Evolutionary conservation across 2,797 vertebrate genomes (phyloP).

Genomic region (Lepilemur ruficaudatus): DNA sequence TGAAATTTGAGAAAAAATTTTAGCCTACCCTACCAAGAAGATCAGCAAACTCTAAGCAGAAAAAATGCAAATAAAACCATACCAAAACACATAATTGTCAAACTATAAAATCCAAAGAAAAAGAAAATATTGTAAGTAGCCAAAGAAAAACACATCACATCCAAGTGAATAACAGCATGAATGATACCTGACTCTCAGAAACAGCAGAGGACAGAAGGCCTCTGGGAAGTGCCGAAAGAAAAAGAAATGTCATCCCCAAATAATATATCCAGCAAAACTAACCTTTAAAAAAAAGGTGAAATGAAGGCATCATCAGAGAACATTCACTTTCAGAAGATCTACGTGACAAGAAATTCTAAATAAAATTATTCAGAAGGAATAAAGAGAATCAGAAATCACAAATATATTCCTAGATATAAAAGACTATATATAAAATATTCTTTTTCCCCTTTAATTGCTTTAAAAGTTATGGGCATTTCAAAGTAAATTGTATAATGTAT

Average conservation of each 20-base stretch:
- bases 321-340: neutral
- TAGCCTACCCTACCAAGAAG: neutral
- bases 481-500: neutral
- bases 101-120: neutral
- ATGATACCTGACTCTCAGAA: neutral
- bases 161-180: neutral
- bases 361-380: too few species aligned
- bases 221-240: neutral
- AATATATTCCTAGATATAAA: neutral
- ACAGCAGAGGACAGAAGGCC: neutral
- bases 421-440: neutral
- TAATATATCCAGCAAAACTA: too few species aligned
- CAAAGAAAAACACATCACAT: neutral
- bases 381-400: neutral
- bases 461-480: neutral
- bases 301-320: neutral
- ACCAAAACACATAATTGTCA: neutral
- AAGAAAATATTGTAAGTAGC: neutral
- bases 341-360: neutral
- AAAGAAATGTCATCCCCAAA: neutral
- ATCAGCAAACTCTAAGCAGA: neutral
- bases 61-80: neutral
- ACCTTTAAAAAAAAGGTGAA: neutral
- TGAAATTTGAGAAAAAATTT: neutral
- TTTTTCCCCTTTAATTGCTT: neutral